Conservation (phyloP, 2,888 invertebrate genomes). For the Eupithecia inturbata region DNA sequence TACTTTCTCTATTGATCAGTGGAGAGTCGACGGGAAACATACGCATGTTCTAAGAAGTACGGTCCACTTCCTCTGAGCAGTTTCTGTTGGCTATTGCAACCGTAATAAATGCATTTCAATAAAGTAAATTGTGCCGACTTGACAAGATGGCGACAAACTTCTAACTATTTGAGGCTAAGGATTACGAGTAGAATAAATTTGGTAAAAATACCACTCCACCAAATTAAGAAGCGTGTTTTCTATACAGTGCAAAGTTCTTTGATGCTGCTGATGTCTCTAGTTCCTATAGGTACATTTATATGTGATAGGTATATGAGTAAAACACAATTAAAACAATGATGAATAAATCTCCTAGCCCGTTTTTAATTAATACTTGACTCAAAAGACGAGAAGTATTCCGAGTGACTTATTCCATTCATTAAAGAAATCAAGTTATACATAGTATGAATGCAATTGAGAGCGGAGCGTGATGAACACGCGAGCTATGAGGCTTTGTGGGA, state of each 20-base stretch:
- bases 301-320: neutral
- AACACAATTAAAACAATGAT: neutral
- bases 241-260: neutral
- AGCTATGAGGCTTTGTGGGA: constrained; percentile 54
- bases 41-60: constrained; percentile 40
- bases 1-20: constrained; percentile 54
- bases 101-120: constrained; percentile 11
- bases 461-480: constrained; percentile 51
- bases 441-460: constrained; percentile 64
- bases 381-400: constrained; percentile 47
- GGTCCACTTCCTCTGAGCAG: constrained; percentile 33
- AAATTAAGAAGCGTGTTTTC: too few species aligned
- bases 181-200: too few species aligned
- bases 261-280: neutral
- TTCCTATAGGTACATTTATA: neutral
- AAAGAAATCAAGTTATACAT: constrained; percentile 69
- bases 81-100: neutral
- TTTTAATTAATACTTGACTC: constrained; percentile 7
- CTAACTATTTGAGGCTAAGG: neutral
- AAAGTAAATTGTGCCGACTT: neutral
- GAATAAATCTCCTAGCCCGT: neutral
- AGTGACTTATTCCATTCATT: constrained; percentile 57
- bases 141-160: neutral
- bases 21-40: constrained; percentile 38
- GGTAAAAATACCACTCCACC: too few species aligned